Percentiles rank a stretch among this genome's conserved stretches.
Conservation (phyloP, 2,888 invertebrate species). For the Lasioglossum villosulum region DNA sequence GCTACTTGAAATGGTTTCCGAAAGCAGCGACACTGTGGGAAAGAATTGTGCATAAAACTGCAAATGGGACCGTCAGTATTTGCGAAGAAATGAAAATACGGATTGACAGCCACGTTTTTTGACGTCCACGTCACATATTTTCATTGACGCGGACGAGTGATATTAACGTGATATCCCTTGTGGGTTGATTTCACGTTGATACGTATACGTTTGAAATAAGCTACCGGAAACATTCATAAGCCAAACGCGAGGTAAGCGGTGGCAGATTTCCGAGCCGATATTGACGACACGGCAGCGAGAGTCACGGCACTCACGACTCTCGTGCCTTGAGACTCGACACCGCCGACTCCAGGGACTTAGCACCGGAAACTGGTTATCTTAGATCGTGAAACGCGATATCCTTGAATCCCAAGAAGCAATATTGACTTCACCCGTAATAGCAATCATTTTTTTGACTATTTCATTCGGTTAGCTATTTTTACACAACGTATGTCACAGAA, state of each 20-base stretch:
- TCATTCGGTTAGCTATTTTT: not conserved
- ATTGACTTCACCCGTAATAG: not conserved
- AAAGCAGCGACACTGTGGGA: not conserved
- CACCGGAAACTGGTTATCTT: conserved; percentile 45
- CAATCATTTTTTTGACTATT: not conserved
- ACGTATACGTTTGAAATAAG: not conserved
- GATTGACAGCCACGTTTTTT: not conserved
- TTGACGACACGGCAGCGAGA: conserved; percentile 21
- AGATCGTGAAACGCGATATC: conserved; percentile 22
- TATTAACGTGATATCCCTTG: not conserved
- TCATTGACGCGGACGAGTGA: not conserved
- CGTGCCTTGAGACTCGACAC: conserved; percentile 40
- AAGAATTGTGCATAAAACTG: not conserved
- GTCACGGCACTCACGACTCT: conserved; percentile 34
- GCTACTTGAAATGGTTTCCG: not conserved
- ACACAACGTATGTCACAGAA: not conserved
- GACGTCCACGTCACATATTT: not conserved
- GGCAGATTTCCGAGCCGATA: conserved; percentile 32
- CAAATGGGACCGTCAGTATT: not conserved
- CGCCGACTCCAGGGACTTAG: conserved; percentile 33
- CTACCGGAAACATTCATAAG: conserved; percentile 16
- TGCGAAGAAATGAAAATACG: not conserved
- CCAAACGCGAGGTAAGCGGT: conserved; percentile 1
- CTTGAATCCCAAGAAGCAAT: not conserved
- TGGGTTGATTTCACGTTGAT: not conserved